Evolutionary conservation across 2,888 invertebrate species (phyloP).

Genomic region (Caenorhabditis sp.): DNA sequence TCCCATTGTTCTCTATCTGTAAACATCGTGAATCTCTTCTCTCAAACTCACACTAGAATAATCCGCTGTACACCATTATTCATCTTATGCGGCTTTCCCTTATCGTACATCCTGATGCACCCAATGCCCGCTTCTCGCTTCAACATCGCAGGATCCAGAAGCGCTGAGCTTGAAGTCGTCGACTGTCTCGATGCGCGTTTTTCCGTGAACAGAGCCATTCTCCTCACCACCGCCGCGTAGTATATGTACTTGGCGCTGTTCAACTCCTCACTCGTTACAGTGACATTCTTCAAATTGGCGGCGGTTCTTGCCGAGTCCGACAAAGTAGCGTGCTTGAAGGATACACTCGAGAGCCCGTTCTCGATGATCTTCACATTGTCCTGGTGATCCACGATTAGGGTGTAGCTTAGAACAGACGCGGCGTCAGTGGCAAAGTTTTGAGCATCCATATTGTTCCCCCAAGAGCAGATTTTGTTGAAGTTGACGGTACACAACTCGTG

Average conservation of each 20-base stretch:
- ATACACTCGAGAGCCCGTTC: not conserved
- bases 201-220: not conserved
- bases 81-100: not conserved
- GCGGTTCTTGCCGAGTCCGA: not conserved
- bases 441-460: not conserved
- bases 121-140: not conserved
- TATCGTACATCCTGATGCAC: constrained; percentile 12
- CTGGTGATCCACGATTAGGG: not conserved
- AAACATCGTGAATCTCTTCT: no score
- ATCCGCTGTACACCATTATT: constrained; percentile 8
- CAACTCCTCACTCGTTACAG: not conserved
- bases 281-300: not conserved
- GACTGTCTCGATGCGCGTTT: not conserved
- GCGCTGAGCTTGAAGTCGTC: not conserved
- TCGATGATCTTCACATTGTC: not conserved
- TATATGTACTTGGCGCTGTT: not conserved
- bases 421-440: not conserved
- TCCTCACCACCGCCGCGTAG: not conserved
- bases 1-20: not conserved
- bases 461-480: not conserved
- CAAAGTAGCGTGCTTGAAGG: not conserved
- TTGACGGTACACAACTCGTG: not conserved
- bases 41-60: constrained; percentile 11
- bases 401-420: constrained; percentile 5
- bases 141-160: not conserved